These are phyloP conservation scores for Eueides isabella DNA, from an alignment of 1,140 invertebrate species.

Conservation along the genomic window DNA sequence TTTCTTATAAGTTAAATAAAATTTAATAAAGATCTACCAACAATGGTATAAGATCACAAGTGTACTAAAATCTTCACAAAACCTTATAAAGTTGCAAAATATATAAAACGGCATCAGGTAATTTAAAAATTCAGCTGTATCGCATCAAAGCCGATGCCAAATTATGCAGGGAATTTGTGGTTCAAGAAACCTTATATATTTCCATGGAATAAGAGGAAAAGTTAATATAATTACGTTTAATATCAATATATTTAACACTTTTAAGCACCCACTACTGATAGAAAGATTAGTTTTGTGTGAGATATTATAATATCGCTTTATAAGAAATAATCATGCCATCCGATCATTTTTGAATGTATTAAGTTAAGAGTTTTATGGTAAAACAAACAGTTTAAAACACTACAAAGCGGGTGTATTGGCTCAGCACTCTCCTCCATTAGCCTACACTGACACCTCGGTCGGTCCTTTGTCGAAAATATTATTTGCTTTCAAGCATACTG, in stretches of 20 bases:
- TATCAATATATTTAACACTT: no score
- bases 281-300: background rate
- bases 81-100: background rate
- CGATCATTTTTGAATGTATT: conserved; percentile 42
- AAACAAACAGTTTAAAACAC: conserved; percentile 80
- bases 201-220: conserved; percentile 20
- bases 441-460: conserved; percentile 69
- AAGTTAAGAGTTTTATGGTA: conserved; percentile 74
- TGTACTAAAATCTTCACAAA: background rate
- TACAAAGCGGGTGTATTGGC: conserved; percentile 70
- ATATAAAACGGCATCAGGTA: background rate
- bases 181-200: conserved; percentile 29
- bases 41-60: conserved; percentile 24
- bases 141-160: conserved; percentile 22
- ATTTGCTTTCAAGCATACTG: conserved; percentile 60
- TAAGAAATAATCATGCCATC: conserved; percentile 22
- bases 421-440: conserved; percentile 79
- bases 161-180: conserved; percentile 36
- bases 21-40: conserved; percentile 16
- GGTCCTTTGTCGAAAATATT: conserved; percentile 73
- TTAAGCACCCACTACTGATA: background rate
- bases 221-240: background rate
- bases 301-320: background rate
- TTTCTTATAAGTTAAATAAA: conserved; percentile 48
- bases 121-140: conserved; percentile 26